phyloP scores from a whole-genome alignment of 2,888 invertebrate species.

The Caenorhabditis sp. region DNA sequence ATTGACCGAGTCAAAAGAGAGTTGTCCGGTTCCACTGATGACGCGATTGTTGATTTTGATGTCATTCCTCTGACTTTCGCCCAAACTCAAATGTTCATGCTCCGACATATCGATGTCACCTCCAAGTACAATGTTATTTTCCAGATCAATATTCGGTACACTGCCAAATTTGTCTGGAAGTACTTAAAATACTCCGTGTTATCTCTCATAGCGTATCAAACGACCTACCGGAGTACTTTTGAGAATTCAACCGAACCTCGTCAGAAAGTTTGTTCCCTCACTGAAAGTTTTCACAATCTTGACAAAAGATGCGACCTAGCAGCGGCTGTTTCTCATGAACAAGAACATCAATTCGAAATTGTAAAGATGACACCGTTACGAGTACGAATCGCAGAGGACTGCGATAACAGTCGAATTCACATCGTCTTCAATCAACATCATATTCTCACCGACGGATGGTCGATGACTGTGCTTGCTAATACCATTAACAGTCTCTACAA shows the following conservation, averaged over 20 bases:
- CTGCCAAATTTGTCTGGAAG: constrained; percentile 30
- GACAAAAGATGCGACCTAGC: constrained; percentile 16
- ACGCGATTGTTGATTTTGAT: constrained; percentile 1
- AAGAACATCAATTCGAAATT: constrained; percentile 46
- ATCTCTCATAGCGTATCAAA: constrained; percentile 63
- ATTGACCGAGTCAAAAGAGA: background rate
- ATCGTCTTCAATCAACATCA: constrained; percentile 73
- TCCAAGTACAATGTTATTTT: constrained; percentile 74
- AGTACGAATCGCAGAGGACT: constrained; percentile 29
- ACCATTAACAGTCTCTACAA: constrained; percentile 41
- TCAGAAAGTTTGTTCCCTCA: constrained; percentile 66
- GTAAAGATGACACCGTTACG: constrained; percentile 33
- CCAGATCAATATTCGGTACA: constrained; percentile 51
- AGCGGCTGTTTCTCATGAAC: constrained; percentile 23
- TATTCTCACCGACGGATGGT: constrained; percentile 78
- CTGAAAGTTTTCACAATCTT: constrained; percentile 59
- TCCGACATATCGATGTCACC: constrained; percentile 61
- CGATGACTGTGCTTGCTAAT: constrained; percentile 74
- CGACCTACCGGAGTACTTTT: constrained; percentile 62
- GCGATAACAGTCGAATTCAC: constrained; percentile 28
- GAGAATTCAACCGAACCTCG: constrained; percentile 1
- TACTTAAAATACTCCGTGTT: constrained; percentile 43
- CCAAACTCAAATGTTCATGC: constrained; percentile 74
- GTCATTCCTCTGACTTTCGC: constrained; percentile 63
- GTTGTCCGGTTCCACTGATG: too few species aligned